These are phyloP conservation scores for Peucedramus taeniatus DNA, from an alignment of 2,113 vertebrate genomes.

Conservation along the genomic window DNA sequence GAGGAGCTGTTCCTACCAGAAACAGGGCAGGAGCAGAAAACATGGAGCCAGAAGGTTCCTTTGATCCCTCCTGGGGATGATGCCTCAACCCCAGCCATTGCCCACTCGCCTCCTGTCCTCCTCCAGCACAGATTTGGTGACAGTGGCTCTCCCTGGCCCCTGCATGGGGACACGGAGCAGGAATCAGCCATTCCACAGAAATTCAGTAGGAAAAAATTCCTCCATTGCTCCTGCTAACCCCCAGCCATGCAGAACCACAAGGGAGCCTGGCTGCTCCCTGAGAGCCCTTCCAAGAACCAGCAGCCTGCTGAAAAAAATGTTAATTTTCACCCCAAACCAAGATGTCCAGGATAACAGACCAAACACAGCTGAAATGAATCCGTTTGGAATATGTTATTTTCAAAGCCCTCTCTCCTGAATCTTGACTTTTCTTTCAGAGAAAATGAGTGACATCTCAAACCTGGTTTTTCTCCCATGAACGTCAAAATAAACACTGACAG, in stretches of 20 bases:
- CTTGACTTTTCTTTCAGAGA: background rate
- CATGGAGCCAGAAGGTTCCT: background rate
- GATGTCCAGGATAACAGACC: background rate
- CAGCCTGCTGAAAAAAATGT: background rate
- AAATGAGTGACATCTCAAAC: background rate
- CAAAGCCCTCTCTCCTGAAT: background rate
- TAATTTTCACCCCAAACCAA: background rate
- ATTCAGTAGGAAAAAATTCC: background rate
- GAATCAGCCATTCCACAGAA: background rate
- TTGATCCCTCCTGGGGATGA: background rate
- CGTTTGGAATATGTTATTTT: background rate
- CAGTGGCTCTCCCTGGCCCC: background rate
- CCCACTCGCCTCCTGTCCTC: background rate
- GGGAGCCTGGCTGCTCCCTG: background rate
- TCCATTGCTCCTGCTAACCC: background rate
- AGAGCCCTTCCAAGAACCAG: background rate
- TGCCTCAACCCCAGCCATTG: background rate
- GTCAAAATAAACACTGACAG: background rate
- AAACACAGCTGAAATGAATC: background rate
- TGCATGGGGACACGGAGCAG: background rate
- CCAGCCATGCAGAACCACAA: background rate
- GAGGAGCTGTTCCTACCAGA: background rate
- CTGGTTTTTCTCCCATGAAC: background rate
- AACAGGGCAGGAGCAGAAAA: fast-evolving
- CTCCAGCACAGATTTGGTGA: background rate